Evolutionary conservation across 2,888 invertebrate species (phyloP).

Genomic region (Caenorhabditis sp.): DNA sequence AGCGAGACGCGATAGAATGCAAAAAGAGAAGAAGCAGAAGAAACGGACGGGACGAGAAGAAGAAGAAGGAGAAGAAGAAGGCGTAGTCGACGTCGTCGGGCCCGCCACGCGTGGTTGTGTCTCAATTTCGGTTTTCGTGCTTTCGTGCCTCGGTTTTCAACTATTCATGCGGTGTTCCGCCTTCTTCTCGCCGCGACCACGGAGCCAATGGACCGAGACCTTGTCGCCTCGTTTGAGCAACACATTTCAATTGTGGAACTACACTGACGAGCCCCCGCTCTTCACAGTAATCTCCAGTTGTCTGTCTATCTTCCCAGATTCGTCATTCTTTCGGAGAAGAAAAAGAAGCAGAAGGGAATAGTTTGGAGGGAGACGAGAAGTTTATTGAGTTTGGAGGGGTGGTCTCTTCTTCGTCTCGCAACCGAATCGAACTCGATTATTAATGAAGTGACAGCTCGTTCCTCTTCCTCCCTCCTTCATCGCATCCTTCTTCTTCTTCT

Average conservation of each 20-base stretch:
- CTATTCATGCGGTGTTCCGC: slow-evolving; percentile 60
- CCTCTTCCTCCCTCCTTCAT: neutral
- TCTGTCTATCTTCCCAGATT: neutral
- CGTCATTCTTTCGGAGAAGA: neutral
- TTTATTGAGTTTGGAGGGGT: slow-evolving; percentile 43
- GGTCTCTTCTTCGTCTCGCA: slow-evolving; percentile 12
- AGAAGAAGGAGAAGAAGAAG: slow-evolving; percentile 34
- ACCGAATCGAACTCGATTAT: slow-evolving; percentile 48
- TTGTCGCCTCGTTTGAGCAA: neutral
- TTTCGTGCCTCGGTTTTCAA: slow-evolving; percentile 51
- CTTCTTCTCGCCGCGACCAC: neutral
- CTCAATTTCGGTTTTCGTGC: slow-evolving; percentile 56
- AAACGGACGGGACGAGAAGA: slow-evolving; percentile 20
- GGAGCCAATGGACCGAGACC: slow-evolving; percentile 1
- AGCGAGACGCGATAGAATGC: slow-evolving; percentile 51
- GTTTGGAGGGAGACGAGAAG: slow-evolving; percentile 2
- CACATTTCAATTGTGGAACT: neutral
- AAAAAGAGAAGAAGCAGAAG: slow-evolving; percentile 50
- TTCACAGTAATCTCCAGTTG: neutral
- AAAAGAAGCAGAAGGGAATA: slow-evolving; percentile 1
- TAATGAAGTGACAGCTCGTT: slow-evolving; percentile 46
- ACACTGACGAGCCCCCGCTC: neutral
- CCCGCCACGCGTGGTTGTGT: slow-evolving; percentile 29
- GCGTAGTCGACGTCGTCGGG: slow-evolving; percentile 7
- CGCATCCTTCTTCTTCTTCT: slow-evolving; percentile 6